A percentile compares a stretch with the other conserved stretches of the same genome.
phyloP scores from a whole-genome alignment of 2,888 invertebrate species.

The Pollenia angustigena region DNA sequence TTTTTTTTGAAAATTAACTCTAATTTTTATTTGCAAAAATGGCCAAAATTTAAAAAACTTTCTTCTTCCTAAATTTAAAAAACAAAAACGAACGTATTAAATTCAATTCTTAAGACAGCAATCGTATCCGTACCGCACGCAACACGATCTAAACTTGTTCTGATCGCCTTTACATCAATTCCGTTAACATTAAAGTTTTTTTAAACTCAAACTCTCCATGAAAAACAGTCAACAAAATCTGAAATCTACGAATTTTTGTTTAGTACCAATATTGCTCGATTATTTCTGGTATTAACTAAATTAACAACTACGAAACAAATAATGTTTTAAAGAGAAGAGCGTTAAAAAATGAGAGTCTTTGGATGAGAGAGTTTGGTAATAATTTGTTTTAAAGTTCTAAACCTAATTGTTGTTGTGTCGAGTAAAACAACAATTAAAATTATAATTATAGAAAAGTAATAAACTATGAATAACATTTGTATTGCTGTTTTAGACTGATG shows the following conservation, averaged over 20 bases:
- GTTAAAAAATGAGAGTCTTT: not conserved
- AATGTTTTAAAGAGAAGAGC: constrained; percentile 2
- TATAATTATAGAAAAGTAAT: constrained; percentile 9
- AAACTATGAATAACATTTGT: not conserved
- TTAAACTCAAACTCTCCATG: constrained; percentile 25
- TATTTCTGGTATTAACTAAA: constrained; percentile 56
- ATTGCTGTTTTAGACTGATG: not conserved
- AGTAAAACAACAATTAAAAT: constrained; percentile 23
- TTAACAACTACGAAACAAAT: constrained; percentile 23
- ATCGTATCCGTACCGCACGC: constrained; percentile 77
- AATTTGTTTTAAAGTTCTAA: constrained; percentile 38
- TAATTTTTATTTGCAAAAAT: not conserved
- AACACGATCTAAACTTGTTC: constrained; percentile 81
- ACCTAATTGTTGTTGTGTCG: constrained; percentile 12
- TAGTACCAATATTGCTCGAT: constrained; percentile 60
- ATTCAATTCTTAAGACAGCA: constrained; percentile 2
- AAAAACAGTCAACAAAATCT: constrained; percentile 52
- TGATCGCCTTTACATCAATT: constrained; percentile 78
- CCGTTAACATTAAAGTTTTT: constrained; percentile 79
- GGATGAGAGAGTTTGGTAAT: constrained; percentile 1
- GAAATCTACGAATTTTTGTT: constrained; percentile 16
- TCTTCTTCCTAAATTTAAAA: not conserved
- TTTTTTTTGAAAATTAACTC: not conserved
- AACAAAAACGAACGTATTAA: constrained; percentile 4
- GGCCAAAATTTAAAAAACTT: not conserved